These are phyloP conservation scores for Thrips palmi DNA, from an alignment of 1,140 invertebrate species.

Conservation along the genomic window DNA sequence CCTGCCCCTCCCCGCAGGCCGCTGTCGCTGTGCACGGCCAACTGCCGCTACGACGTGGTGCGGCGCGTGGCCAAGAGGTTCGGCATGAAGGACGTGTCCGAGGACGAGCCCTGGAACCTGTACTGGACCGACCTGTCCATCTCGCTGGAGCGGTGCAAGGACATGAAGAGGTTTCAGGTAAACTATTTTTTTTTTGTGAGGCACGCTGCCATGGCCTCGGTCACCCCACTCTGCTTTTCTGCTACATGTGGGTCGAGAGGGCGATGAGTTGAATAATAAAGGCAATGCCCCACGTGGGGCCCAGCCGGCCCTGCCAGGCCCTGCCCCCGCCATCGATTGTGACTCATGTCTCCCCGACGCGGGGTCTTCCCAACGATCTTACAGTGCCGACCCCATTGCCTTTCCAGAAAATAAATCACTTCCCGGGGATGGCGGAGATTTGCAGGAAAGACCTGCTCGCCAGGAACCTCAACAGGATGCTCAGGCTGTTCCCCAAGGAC, in stretches of 20 bases:
- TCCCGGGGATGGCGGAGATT: slow-evolving; percentile 82
- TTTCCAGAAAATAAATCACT: slow-evolving; percentile 70
- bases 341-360: no score
- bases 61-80: slow-evolving; percentile 41
- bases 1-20: no score
- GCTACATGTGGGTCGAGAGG: no score
- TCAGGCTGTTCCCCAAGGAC: slow-evolving; percentile 65
- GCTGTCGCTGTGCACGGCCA: slow-evolving; percentile 52
- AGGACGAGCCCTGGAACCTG: slow-evolving; percentile 70
- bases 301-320: no score
- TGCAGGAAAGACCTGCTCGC: slow-evolving; percentile 73
- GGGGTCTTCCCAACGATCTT: no score
- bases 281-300: no score
- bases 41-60: slow-evolving; percentile 56
- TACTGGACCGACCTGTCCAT: slow-evolving; percentile 77
- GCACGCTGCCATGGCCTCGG: no score
- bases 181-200: slow-evolving; percentile 9
- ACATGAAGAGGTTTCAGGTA: slow-evolving; percentile 68
- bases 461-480: slow-evolving; percentile 69
- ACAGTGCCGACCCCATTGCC: no score
- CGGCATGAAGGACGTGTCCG: slow-evolving; percentile 60
- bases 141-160: slow-evolving; percentile 61
- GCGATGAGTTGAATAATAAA: no score
- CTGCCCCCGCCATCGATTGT: no score
- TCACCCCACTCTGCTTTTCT: no score